Evolutionary conservation across 2,888 invertebrate genomes (phyloP).

Genomic region (Drosophila mayaguana): DNA sequence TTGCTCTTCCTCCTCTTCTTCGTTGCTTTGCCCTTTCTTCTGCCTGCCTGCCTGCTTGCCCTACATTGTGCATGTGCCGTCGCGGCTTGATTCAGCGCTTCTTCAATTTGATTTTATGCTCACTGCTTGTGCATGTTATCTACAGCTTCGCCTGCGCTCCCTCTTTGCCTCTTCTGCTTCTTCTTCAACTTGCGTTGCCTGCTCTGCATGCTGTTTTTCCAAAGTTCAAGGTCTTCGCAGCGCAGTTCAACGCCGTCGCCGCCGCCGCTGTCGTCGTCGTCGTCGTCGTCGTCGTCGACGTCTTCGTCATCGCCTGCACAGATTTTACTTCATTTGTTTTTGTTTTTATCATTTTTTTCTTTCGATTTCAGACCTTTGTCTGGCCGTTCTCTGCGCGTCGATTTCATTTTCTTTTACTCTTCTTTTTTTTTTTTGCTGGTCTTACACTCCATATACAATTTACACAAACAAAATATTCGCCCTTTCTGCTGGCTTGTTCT

Average conservation of each 20-base stretch:
- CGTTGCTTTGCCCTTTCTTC: constrained; percentile 4
- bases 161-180: neutral
- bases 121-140: constrained; percentile 42
- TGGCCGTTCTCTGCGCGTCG: constrained; percentile 20
- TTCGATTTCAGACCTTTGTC: constrained; percentile 47
- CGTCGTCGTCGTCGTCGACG: constrained; percentile 52
- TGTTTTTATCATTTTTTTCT: constrained; percentile 20
- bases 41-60: constrained; percentile 33
- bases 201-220: constrained; percentile 55
- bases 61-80: constrained; percentile 46
- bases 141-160: neutral
- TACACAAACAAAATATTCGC: constrained; percentile 26
- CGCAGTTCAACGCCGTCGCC: constrained; percentile 55
- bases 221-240: constrained; percentile 71
- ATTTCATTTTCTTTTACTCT: constrained; percentile 11
- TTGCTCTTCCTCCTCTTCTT: neutral
- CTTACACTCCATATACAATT: constrained; percentile 20
- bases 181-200: constrained; percentile 2
- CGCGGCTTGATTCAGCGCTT: constrained; percentile 53
- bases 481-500: constrained; percentile 61
- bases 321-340: constrained; percentile 57
- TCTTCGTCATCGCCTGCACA: constrained; percentile 41
- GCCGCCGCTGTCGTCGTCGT: constrained; percentile 38
- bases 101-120: constrained; percentile 53
- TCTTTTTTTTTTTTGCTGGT: neutral